These are phyloP conservation scores for Lydus trimaculatus DNA, from an alignment of 2,888 invertebrate genomes.

Conservation along the genomic window DNA sequence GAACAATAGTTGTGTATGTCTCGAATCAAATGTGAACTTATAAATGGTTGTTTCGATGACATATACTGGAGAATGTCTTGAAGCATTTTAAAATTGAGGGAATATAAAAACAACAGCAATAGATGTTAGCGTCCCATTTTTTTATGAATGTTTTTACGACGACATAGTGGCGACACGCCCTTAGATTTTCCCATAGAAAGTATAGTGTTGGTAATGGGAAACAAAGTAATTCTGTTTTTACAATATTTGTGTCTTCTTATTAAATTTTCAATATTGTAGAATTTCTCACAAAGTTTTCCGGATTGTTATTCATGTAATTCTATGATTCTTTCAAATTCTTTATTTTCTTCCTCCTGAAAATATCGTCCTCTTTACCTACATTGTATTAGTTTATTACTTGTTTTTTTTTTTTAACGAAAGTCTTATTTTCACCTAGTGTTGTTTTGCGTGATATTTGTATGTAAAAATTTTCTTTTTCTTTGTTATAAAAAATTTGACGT, in stretches of 20 bases:
- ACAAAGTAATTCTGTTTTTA: background rate
- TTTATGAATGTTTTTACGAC: too few species aligned
- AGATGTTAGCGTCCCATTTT: too few species aligned
- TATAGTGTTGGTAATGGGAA: background rate
- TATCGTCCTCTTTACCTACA: background rate
- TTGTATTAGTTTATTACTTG: background rate
- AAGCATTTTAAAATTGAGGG: too few species aligned
- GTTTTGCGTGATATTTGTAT: constrained; percentile 21
- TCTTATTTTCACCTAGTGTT: constrained; percentile 1
- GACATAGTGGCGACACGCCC: too few species aligned
- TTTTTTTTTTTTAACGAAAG: background rate
- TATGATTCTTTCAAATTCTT: background rate
- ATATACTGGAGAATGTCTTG: too few species aligned
- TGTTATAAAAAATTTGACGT: constrained; percentile 46
- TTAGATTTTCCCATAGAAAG: too few species aligned
- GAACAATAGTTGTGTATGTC: too few species aligned
- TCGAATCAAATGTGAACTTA: too few species aligned
- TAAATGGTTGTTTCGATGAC: too few species aligned
- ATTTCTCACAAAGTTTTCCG: constrained; percentile 2
- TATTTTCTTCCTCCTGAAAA: background rate
- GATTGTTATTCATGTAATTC: constrained; percentile 2
- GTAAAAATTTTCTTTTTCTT: constrained; percentile 25
- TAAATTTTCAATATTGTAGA: constrained; percentile 3
- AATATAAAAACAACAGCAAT: too few species aligned
- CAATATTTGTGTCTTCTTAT: background rate